Conservation (phyloP, 2,888 invertebrate genomes). For the Apodemia mormo region DNA sequence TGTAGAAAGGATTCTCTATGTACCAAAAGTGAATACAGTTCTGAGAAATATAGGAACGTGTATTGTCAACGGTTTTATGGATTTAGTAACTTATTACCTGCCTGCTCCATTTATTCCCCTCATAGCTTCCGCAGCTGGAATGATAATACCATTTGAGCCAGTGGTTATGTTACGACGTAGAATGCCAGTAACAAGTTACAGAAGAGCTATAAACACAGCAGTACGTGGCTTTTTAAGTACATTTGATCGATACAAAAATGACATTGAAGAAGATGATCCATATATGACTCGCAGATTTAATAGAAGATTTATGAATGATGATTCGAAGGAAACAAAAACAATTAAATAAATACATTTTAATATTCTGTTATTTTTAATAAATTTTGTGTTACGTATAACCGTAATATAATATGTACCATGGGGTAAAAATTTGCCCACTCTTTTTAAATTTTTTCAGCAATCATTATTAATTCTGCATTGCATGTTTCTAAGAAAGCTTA, state of each 20-base stretch:
- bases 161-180: slow-evolving; percentile 60
- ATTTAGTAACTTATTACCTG: slow-evolving; percentile 59
- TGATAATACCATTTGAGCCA: slow-evolving; percentile 71
- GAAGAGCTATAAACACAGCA: slow-evolving; percentile 64
- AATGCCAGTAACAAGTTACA: slow-evolving; percentile 70
- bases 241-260: slow-evolving; percentile 60
- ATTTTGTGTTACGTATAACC: not conserved
- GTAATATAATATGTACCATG: too few species aligned
- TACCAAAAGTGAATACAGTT: slow-evolving; percentile 58
- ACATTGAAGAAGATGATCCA: slow-evolving; percentile 57
- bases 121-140: slow-evolving; percentile 66
- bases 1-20: slow-evolving; percentile 44
- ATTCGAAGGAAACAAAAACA: slow-evolving; percentile 33
- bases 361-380: not conserved
- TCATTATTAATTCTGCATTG: too few species aligned
- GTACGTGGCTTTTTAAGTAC: slow-evolving; percentile 61
- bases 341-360: not conserved
- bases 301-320: slow-evolving; percentile 55
- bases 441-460: too few species aligned
- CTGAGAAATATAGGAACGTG: slow-evolving; percentile 65
- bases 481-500: too few species aligned
- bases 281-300: slow-evolving; percentile 70
- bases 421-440: too few species aligned
- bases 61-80: slow-evolving; percentile 69
- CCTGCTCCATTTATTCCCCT: slow-evolving; percentile 69